Evolutionary conservation across 2,113 vertebrate species (phyloP), one percentile per base, ranked within the genome.

Genomic region (Anseranas semipalmata): DNA sequence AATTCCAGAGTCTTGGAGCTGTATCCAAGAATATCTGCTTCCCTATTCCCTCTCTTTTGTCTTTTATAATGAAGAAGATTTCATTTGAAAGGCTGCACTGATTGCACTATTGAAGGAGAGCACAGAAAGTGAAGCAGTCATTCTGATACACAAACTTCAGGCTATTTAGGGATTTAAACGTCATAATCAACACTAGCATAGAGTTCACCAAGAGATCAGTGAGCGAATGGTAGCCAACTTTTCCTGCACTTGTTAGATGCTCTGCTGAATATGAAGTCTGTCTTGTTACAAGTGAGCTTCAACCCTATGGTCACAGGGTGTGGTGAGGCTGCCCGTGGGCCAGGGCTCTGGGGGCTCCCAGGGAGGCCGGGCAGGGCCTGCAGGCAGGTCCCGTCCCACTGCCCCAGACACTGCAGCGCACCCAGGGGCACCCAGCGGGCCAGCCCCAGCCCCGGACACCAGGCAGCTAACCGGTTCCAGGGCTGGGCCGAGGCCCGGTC

Each of bases 41-140:
- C 65, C 14, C 55, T 62, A 1, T 78, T 89, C 56, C 12, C 7
- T 84, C 20, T 16, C 1, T 28, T 75, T 95, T 85, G 85, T 93
- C 90, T 93, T 95, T 63, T 94, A 43, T 91, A 94, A 95, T 82
- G 81, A 96, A 85, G 52, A 85, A 83, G 28, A 83, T 94, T 89
- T 91, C 28, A 32, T 85, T 87, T 91, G 32, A 67, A 91, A 82
- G 74, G 52, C 81, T 91, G 30, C 71, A 52, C 80, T 96, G 90
- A 93, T 93, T 91, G 85, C 81, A 93, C 87, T 91, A 67, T 96
- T 94, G 73, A 97, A 94, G 41, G 60, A 60, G 65, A 52, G 37
- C 37, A 27, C 46, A 63, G 46, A 72, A 85, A 82, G 15, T 35
- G 76, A 85, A 91, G 68, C 60, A 91, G 46, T 95, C 87, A 82